A percentile compares a stretch with the other conserved stretches of the same genome.
Conservation (phyloP, 1,140 invertebrate species). For the Lanistes nyassanus region DNA sequence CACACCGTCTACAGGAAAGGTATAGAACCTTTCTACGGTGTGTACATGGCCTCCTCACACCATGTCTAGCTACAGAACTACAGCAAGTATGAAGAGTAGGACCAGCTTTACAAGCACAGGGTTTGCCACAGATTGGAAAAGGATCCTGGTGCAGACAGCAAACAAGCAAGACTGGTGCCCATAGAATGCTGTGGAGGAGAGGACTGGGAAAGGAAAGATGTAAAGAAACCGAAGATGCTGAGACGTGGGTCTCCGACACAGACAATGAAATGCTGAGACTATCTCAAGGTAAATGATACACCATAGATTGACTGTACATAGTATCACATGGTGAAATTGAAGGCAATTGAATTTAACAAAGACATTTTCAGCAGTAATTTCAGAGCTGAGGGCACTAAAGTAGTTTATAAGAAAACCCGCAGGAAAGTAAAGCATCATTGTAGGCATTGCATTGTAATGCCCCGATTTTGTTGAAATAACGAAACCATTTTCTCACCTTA, state of each 20-base stretch:
- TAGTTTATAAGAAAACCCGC: not conserved
- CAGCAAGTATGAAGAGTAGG: not conserved
- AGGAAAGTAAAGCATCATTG: not conserved
- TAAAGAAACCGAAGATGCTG: not conserved
- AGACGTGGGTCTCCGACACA: too few species aligned
- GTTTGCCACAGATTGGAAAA: not conserved
- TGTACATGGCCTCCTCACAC: not conserved
- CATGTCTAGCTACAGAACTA: not conserved
- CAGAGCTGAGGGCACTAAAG: not conserved
- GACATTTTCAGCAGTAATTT: not conserved
- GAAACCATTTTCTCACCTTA: too few species aligned
- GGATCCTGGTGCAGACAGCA: not conserved
- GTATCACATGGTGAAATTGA: conserved; percentile 9
- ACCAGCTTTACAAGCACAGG: not conserved
- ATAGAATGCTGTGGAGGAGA: too few species aligned
- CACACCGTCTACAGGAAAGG: not conserved
- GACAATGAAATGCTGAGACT: too few species aligned
- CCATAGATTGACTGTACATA: not conserved
- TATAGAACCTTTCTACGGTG: not conserved
- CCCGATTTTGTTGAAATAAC: too few species aligned
- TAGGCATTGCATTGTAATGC: not conserved
- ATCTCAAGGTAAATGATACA: not conserved
- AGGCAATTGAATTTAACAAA: conserved; percentile 9
- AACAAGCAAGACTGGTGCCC: not conserved
- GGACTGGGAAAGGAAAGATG: too few species aligned